Evolutionary conservation across 2,797 vertebrate genomes (phyloP).

Genomic region (Danio tinwini): DNA sequence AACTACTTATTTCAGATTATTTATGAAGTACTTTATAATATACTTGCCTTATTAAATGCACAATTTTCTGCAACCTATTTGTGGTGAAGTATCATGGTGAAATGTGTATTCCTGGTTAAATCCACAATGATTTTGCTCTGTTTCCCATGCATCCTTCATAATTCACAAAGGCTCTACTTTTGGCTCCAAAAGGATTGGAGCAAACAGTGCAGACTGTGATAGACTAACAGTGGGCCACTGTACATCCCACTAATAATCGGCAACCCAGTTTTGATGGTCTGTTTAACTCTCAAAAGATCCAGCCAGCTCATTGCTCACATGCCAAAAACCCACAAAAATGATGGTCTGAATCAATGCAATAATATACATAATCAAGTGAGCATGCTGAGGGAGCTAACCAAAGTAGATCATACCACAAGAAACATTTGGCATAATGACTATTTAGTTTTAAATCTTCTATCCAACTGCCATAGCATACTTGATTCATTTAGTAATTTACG

Average conservation of each 20-base stretch:
- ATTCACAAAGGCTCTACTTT: slow-evolving; percentile 46
- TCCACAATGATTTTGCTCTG: background rate
- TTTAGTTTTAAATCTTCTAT: background rate
- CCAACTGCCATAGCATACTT: background rate
- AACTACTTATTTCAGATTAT: background rate
- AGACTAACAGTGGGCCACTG: slow-evolving; percentile 33
- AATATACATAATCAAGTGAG: background rate
- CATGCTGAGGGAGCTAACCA: background rate
- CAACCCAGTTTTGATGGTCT: slow-evolving; percentile 35
- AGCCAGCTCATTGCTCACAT: background rate
- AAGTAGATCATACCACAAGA: background rate
- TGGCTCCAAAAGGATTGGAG: slow-evolving; percentile 41
- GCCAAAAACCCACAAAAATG: background rate
- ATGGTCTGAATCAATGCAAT: background rate
- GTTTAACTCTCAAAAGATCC: slow-evolving; percentile 35
- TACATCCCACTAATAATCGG: slow-evolving; percentile 36
- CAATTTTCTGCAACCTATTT: background rate
- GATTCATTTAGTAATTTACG: background rate
- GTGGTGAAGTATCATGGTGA: background rate
- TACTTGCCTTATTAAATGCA: background rate
- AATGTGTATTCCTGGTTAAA: slow-evolving; percentile 12
- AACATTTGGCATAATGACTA: background rate
- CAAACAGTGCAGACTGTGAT: slow-evolving; percentile 31
- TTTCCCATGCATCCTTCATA: slow-evolving; percentile 49
- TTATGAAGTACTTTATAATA: background rate